Percentiles rank a stretch among this genome's conserved stretches.
These are phyloP conservation scores for Astropecten irregularis DNA, from an alignment of 53 echinoderm and acorn worm genomes.

Conservation along the genomic window DNA sequence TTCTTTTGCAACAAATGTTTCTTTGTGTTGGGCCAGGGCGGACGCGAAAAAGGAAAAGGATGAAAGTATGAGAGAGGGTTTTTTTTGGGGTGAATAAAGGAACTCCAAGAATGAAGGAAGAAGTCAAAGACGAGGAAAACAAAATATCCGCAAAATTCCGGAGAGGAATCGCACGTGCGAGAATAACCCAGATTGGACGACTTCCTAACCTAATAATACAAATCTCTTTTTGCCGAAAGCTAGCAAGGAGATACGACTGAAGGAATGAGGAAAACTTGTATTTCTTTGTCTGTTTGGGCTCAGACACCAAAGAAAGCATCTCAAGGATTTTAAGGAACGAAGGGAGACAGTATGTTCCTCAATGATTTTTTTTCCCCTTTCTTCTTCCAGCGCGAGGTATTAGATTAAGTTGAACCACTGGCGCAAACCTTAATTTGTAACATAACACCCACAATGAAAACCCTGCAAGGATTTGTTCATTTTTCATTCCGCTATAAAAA, in stretches of 20 bases:
- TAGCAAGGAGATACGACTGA: constrained; percentile 2
- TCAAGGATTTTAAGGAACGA: too few species aligned
- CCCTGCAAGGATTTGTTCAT: neutral
- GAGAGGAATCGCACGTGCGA: constrained; percentile 5
- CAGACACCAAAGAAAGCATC: neutral
- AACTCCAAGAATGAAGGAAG: too few species aligned
- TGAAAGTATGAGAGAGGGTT: neutral
- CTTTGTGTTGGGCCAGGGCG: neutral
- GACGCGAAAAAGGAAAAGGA: too few species aligned
- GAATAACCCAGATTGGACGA: constrained; percentile 51
- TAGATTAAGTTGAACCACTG: neutral
- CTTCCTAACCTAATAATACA: constrained; percentile 52
- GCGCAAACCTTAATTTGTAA: neutral
- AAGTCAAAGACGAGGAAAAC: neutral
- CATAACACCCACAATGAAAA: neutral
- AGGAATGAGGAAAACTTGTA: constrained; percentile 31
- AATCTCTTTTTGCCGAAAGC: constrained; percentile 40
- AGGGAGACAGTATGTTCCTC: neutral
- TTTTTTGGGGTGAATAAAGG: too few species aligned
- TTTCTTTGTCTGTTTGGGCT: constrained; percentile 12
- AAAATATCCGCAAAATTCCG: constrained; percentile 27
- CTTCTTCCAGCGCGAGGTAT: neutral
- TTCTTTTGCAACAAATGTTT: constrained; percentile 22
- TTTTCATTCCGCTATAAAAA: neutral
- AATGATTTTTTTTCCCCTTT: neutral